Conservation (phyloP, 1,140 invertebrate species). For the Lerema accius region DNA sequence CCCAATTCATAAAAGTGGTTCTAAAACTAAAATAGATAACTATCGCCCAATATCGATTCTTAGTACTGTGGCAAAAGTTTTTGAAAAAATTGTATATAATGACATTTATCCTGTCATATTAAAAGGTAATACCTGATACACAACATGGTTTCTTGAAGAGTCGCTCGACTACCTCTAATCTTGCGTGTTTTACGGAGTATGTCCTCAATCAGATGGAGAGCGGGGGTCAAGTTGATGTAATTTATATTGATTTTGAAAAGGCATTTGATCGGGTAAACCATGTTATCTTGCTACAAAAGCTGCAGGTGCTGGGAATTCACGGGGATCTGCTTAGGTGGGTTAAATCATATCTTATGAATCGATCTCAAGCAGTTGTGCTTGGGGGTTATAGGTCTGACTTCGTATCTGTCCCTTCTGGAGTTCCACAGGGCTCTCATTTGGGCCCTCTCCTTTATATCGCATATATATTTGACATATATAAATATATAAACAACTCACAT, state of each 20-base stretch:
- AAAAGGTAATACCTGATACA: conserved; percentile 14
- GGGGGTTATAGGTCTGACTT: neutral
- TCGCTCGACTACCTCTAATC: conserved; percentile 29
- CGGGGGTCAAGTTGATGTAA: conserved; percentile 28
- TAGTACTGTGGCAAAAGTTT: too few species aligned
- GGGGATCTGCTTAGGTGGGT: neutral
- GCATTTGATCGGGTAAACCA: too few species aligned
- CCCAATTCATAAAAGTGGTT: conserved; percentile 36
- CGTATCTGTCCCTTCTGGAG: neutral
- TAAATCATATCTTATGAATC: neutral
- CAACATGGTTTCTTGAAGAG: conserved; percentile 39
- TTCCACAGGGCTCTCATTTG: neutral
- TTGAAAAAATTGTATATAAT: conserved; percentile 34
- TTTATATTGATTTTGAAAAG: too few species aligned
- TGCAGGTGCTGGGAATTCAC: neutral
- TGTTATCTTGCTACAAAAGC: neutral
- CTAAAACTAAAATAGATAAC: conserved; percentile 24
- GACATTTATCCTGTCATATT: conserved; percentile 20
- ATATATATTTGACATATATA: too few species aligned
- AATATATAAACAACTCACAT: too few species aligned
- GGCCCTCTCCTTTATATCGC: too few species aligned
- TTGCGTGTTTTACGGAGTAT: conserved; percentile 25
- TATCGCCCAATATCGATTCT: conserved; percentile 36
- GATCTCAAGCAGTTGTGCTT: neutral
- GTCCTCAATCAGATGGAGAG: conserved; percentile 17